A percentile compares a stretch with the other conserved stretches of the same genome.
These are phyloP conservation scores for Patella ulyssiponensis DNA, from an alignment of 2,888 invertebrate genomes.

Conservation along the genomic window DNA sequence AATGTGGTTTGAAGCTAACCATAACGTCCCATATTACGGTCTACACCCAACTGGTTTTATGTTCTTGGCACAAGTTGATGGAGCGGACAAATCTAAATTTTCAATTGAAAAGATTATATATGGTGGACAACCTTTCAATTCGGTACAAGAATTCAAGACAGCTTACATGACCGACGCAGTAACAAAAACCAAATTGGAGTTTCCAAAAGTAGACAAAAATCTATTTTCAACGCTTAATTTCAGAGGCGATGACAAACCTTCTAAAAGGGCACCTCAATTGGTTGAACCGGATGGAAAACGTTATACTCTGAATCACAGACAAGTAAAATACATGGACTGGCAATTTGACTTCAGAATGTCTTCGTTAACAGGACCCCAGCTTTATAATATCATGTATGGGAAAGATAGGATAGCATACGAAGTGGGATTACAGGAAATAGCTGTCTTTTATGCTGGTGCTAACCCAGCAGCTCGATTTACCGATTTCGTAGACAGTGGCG, in stretches of 20 bases:
- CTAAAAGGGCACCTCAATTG: conserved; percentile 46
- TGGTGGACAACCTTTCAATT: conserved; percentile 35
- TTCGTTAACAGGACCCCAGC: conserved; percentile 53
- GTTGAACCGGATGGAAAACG: conserved; percentile 63
- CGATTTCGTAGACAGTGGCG: conserved; percentile 54
- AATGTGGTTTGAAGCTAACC: conserved; percentile 47
- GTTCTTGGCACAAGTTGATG: conserved; percentile 46
- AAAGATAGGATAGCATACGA: conserved; percentile 63
- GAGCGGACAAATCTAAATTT: conserved; percentile 39
- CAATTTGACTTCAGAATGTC: conserved; percentile 59
- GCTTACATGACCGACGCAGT: conserved; percentile 26
- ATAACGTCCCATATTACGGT: conserved; percentile 42
- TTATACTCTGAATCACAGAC: conserved; percentile 55
- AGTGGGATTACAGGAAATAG: conserved; percentile 61
- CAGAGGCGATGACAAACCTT: conserved; percentile 33
- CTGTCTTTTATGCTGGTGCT: conserved; percentile 56
- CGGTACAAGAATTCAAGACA: conserved; percentile 33
- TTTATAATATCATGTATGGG: conserved; percentile 56
- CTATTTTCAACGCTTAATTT: conserved; percentile 34
- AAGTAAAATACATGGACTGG: conserved; percentile 62
- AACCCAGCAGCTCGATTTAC: conserved; percentile 46
- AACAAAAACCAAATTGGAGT: conserved; percentile 3
- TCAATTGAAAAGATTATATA: conserved; percentile 44
- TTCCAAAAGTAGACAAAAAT: conserved; percentile 5
- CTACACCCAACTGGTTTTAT: conserved; percentile 51